Conservation (phyloP, 2,113 vertebrate species). For the Danio rerio region DNA sequence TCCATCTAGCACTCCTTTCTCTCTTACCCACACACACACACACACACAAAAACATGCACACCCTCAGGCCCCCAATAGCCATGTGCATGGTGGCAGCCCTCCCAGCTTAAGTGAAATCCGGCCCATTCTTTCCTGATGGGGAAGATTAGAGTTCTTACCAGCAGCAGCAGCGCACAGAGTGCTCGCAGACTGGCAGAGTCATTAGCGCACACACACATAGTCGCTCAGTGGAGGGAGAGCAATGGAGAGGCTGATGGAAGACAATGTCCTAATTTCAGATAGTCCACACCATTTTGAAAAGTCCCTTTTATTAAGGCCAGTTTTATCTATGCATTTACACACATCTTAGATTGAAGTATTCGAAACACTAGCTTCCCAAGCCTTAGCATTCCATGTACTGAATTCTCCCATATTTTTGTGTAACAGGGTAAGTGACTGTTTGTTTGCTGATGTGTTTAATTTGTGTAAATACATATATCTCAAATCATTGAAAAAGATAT, state of each 20-base stretch:
- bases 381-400: not conserved
- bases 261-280: constrained; percentile 28
- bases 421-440: constrained; percentile 16
- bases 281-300: constrained; percentile 3
- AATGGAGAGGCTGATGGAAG: constrained; percentile 34
- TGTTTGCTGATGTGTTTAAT: constrained; percentile 12
- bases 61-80: constrained; percentile 44
- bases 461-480: constrained; percentile 16
- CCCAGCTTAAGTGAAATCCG: constrained; percentile 61
- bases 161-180: constrained; percentile 53
- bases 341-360: not conserved
- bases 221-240: constrained; percentile 12
- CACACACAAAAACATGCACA: constrained; percentile 27
- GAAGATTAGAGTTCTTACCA: constrained; percentile 62
- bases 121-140: constrained; percentile 60
- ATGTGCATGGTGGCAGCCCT: constrained; percentile 47
- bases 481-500: constrained; percentile 80
- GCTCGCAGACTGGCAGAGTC: constrained; percentile 54
- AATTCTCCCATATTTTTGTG: not conserved
- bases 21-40: constrained; percentile 14
- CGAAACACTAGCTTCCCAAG: constrained; percentile 1
- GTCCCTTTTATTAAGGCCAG: constrained; percentile 27
- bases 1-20: constrained; percentile 13
- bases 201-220: constrained; percentile 44
- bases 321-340: not conserved